Evolutionary conservation across 1,140 invertebrate genomes (phyloP).

Genomic region (Drosophila seguyi): DNA sequence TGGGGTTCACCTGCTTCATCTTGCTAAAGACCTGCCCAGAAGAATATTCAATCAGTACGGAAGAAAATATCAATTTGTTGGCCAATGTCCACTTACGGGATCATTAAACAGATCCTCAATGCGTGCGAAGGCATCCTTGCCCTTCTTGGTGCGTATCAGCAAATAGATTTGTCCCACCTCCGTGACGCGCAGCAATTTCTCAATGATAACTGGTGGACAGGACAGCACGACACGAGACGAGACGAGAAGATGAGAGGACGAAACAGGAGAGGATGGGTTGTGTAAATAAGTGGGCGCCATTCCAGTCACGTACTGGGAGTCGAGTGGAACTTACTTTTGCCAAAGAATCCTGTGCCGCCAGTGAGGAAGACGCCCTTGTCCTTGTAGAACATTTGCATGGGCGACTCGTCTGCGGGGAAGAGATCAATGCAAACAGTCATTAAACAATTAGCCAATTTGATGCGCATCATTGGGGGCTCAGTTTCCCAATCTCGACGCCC

Average conservation of each 20-base stretch:
- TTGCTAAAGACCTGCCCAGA: constrained; percentile 86
- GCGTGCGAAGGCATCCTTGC: constrained; percentile 88
- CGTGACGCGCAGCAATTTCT: constrained; percentile 93
- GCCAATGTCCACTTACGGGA: constrained; percentile 86
- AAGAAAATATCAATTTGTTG: constrained; percentile 1
- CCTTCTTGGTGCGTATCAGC: constrained; percentile 91
- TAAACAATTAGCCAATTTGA: constrained; percentile 82
- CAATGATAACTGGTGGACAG: constrained; percentile 87
- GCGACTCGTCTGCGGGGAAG: constrained; percentile 77
- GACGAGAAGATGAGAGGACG: constrained; percentile 24
- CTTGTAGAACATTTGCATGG: constrained; percentile 88
- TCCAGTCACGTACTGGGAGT: constrained; percentile 73
- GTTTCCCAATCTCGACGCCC: neutral
- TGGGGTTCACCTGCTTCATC: constrained; percentile 87
- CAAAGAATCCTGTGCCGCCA: constrained; percentile 92
- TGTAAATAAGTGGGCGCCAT: constrained; percentile 41
- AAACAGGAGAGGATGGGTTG: constrained; percentile 25
- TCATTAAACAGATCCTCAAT: constrained; percentile 89
- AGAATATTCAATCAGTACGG: neutral
- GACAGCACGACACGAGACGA: constrained; percentile 1
- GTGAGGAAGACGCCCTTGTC: constrained; percentile 89
- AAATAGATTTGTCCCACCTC: constrained; percentile 91
- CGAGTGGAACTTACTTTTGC: constrained; percentile 86
- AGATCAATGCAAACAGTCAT: constrained; percentile 82
- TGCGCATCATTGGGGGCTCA: constrained; percentile 73